Evolutionary conservation across 2,113 vertebrate genomes (phyloP).

Genomic region (Neogobius melanostomus): DNA sequence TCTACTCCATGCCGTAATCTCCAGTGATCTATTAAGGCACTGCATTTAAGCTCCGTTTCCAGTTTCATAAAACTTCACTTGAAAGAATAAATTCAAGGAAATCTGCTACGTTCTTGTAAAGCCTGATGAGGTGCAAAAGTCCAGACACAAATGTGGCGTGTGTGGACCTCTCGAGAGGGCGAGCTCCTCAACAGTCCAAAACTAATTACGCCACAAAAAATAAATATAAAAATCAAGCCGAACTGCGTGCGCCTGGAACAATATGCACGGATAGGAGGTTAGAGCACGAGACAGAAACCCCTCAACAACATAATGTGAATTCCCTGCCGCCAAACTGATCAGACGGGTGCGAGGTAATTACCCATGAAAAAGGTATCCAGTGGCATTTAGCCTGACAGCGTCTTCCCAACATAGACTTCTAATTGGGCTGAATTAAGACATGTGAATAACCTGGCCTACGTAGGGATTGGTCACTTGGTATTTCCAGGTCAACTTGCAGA

Average conservation of each 20-base stretch:
- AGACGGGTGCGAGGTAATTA: slow-evolving; percentile 56
- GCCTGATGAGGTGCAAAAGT: neutral
- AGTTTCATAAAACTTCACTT: neutral
- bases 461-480: slow-evolving; percentile 44
- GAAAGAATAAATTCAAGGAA: neutral
- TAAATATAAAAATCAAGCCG: no score
- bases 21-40: no score
- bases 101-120: neutral
- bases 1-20: no score
- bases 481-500: slow-evolving; percentile 45
- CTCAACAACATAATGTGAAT: slow-evolving; percentile 11
- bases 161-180: neutral
- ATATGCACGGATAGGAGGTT: slow-evolving; percentile 18
- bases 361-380: slow-evolving; percentile 45
- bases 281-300: slow-evolving; percentile 12
- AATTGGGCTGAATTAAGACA: slow-evolving; percentile 66
- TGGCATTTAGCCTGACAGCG: slow-evolving; percentile 65
- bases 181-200: slow-evolving; percentile 22
- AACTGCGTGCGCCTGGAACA: neutral
- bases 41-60: no score
- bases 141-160: neutral
- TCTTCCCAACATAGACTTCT: slow-evolving; percentile 24
- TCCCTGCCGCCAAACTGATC: slow-evolving; percentile 30
- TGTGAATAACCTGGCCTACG: slow-evolving; percentile 45
- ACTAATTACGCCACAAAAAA: neutral